phyloP scores from a whole-genome alignment of 2,888 invertebrate species.

The Cephus spinipes region DNA sequence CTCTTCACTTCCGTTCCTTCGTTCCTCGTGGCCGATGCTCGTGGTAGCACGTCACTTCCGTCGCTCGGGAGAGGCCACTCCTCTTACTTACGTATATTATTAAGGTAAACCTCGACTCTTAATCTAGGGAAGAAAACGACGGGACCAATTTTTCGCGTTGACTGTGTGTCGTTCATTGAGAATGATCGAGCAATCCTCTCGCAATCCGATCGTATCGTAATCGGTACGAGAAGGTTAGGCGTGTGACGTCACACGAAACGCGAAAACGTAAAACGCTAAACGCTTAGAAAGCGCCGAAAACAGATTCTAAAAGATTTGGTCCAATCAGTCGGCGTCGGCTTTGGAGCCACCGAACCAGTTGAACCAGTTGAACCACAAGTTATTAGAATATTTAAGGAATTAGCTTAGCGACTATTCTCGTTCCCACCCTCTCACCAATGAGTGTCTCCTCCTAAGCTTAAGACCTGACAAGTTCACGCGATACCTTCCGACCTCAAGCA shows the following conservation, averaged over 20 bases:
- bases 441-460: too few relatives aligned
- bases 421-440: too few relatives aligned
- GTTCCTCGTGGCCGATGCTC: not conserved
- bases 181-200: not conserved
- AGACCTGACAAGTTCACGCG: too few relatives aligned
- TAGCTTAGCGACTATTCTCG: too few relatives aligned
- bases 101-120: not conserved
- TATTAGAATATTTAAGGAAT: too few relatives aligned
- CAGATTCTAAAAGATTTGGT: constrained; percentile 35
- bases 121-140: not conserved
- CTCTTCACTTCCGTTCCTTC: not conserved
- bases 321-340: constrained; percentile 16
- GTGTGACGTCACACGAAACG: not conserved
- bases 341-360: not conserved
- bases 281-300: constrained; percentile 14
- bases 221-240: not conserved
- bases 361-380: constrained; percentile 1
- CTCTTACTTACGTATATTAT: not conserved
- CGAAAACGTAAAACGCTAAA: not conserved
- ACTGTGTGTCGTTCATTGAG: constrained; percentile 15
- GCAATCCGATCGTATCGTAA: not conserved
- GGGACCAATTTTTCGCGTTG: constrained; percentile 10
- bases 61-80: not conserved
- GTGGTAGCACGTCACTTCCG: not conserved
- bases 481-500: too few relatives aligned